Percentiles rank a stretch among this genome's conserved stretches.
Conservation (phyloP, 2,888 invertebrate species). For the Ophion obscuratus region DNA sequence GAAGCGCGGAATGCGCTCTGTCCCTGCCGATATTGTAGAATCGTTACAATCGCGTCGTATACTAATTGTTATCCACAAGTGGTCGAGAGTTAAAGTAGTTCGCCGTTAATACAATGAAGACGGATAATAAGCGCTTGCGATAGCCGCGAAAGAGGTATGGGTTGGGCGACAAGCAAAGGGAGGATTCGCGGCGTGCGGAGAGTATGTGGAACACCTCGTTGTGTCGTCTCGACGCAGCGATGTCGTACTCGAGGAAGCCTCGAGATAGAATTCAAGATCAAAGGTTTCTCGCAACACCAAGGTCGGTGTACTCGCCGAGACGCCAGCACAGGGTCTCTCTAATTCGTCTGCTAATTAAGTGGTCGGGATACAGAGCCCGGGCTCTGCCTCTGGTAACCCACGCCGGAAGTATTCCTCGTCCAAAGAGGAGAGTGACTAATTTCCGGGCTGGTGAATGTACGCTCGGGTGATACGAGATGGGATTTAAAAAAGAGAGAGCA, state of each 20-base stretch:
- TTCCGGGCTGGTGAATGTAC: slow-evolving; percentile 43
- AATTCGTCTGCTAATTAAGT: slow-evolving; percentile 65
- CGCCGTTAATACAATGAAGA: not conserved
- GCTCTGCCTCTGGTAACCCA: slow-evolving; percentile 52
- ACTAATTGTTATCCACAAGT: not conserved
- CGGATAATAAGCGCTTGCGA: not conserved
- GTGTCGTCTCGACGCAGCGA: slow-evolving; percentile 10
- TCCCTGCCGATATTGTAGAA: not conserved
- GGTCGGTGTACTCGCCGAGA: slow-evolving; percentile 43
- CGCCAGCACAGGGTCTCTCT: slow-evolving; percentile 55
- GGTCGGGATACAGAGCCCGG: slow-evolving; percentile 50
- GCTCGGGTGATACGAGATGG: slow-evolving; percentile 9
- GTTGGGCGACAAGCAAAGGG: not conserved
- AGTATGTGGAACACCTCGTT: slow-evolving; percentile 12
- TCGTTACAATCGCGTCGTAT: not conserved
- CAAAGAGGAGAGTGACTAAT: slow-evolving; percentile 51
- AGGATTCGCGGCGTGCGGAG: not conserved
- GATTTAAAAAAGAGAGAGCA: slow-evolving; percentile 19
- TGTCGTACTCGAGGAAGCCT: slow-evolving; percentile 27
- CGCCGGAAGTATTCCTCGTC: slow-evolving; percentile 52
- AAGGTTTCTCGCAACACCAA: slow-evolving; percentile 54
- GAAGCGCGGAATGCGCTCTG: not conserved
- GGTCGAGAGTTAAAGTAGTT: not conserved
- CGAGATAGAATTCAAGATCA: slow-evolving; percentile 65
- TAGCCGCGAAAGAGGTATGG: not conserved